phyloP scores from a whole-genome alignment of 2,888 invertebrate species.

The Ferrisia virgata region DNA sequence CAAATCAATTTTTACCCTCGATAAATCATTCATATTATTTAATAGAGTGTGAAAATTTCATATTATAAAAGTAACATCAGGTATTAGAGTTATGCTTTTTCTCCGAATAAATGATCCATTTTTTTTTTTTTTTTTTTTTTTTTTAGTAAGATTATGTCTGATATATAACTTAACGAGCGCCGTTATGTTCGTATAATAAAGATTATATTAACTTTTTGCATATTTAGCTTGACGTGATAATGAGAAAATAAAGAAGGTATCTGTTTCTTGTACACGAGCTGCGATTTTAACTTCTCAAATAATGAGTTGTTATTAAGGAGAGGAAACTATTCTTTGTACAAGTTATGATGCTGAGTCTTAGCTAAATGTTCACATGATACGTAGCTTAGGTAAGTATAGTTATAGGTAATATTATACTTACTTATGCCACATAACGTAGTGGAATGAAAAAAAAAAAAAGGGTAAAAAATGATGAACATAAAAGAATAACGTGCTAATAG shows the following conservation, averaged over 20 bases:
- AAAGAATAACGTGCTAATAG: background rate
- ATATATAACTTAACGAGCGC: background rate
- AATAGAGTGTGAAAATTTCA: background rate
- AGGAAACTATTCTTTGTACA: background rate
- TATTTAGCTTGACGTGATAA: background rate
- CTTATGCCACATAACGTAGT: background rate
- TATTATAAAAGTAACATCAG: too few relatives aligned
- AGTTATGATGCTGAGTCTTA: background rate
- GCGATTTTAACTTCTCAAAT: background rate
- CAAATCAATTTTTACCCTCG: background rate
- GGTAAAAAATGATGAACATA: background rate
- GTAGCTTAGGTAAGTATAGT: too few relatives aligned
- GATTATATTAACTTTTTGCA: background rate
- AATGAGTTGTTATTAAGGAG: background rate
- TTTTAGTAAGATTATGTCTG: background rate
- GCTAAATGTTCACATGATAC: too few relatives aligned
- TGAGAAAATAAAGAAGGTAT: background rate
- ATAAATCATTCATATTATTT: background rate
- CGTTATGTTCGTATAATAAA: background rate
- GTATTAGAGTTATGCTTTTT: background rate
- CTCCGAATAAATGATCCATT: background rate
- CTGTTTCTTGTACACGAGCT: background rate
- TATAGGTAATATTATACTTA: too few relatives aligned
- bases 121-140: too few relatives aligned
- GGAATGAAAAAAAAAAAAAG: background rate